These are phyloP conservation scores for Bergia puertoricense DNA, from an alignment of 92 coral and sea anemone genomes.

Conservation along the genomic window DNA sequence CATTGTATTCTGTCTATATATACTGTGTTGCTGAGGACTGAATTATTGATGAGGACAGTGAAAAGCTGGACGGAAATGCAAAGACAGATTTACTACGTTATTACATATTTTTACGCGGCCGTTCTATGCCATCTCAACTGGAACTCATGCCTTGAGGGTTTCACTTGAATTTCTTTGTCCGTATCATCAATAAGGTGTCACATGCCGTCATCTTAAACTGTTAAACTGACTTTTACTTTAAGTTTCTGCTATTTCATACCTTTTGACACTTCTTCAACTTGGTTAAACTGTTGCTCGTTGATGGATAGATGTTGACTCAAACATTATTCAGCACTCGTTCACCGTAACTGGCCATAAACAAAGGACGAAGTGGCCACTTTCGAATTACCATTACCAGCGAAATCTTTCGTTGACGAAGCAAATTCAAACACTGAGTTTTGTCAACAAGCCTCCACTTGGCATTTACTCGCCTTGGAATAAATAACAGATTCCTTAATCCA, in stretches of 20 bases:
- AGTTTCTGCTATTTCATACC: background rate
- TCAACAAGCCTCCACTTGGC: conserved; percentile 22
- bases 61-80: background rate
- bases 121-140: background rate
- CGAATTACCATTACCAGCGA: background rate
- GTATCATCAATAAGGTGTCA: background rate
- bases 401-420: conserved; percentile 2
- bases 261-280: background rate
- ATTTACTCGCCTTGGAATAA: conserved; percentile 15
- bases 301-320: background rate
- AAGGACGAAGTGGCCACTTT: background rate
- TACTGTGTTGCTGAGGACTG: background rate
- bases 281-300: background rate
- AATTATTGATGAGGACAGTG: too few species aligned
- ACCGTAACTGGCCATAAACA: background rate
- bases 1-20: background rate
- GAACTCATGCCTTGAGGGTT: background rate
- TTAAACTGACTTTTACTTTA: background rate
- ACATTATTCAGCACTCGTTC: background rate
- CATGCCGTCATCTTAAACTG: background rate
- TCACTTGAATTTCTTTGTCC: background rate
- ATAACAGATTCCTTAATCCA: conserved; percentile 8
- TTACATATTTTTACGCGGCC: background rate
- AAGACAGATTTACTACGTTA: background rate
- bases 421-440: background rate